Base-by-base conservation (phyloP, 92 coral and sea anemone genomes). In the Ricordea florida region DNA sequence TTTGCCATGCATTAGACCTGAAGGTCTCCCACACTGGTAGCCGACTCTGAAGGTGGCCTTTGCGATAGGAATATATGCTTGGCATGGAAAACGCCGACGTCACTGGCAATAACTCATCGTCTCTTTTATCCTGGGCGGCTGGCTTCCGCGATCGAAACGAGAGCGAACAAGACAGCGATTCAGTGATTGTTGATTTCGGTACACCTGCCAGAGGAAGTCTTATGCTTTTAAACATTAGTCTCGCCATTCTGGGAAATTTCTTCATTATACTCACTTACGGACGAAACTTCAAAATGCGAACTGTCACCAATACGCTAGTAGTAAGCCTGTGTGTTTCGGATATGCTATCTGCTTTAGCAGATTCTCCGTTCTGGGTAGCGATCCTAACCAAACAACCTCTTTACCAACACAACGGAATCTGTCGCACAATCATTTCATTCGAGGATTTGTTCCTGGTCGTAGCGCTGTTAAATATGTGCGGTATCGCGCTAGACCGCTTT, bases 221-320 rank as follows among this genome's bases (percentile, higher is more conserved):
- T 24, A 84, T 87, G 72, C 49, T 90, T 3, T 11, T 90, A 6
- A 67, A 82, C 45, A 70, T 90, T 21, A 47, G 53, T 18, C 66
- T 90, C 42, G 92, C 96, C 14, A 44, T 87, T 33, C 52, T 83
- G 62, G 96, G 96, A 46, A 90, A 90, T 62, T 90, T 80, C 62
- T 90, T 87, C 52, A 90, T 87, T 36, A 63, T 87, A 11, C 68
- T 87, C 8, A 62, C 96, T 21, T 90, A 66, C 71, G 82, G 86
- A 51, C 92, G 87, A 15, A 90, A 84, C 42, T 82, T 87, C 32
- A 86, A 90, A 76, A 90, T 90, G 96, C 78, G 96, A 37, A 90
- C 92, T 6, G 76, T 78, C 23, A 90, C 96, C 3, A 90, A 90
- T 50, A 82, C 92, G 17, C 56, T 90, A 10, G 96, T 90, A 10